These are phyloP conservation scores for Silurus aristotelis DNA, from an alignment of 2,797 vertebrate species.

Conservation along the genomic window DNA sequence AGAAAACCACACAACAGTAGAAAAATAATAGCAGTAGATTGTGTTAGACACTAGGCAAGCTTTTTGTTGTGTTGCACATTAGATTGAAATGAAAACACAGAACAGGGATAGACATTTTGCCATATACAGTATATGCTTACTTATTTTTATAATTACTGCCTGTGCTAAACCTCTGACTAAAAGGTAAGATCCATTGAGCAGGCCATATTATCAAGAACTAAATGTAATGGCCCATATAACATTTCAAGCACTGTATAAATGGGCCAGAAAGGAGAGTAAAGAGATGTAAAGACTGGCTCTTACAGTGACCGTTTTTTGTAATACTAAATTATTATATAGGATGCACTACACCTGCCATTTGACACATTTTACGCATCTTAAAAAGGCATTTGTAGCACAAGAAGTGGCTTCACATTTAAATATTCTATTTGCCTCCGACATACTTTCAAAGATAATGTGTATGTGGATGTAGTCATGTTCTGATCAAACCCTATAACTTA, in stretches of 20 bases:
- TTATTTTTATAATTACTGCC: not conserved
- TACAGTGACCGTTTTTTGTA: constrained; percentile 61
- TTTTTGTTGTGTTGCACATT: not conserved
- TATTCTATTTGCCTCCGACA: constrained; percentile 12
- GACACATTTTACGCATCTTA: constrained; percentile 50
- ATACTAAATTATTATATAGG: constrained; percentile 55
- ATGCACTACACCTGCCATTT: constrained; percentile 43
- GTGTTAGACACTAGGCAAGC: not conserved
- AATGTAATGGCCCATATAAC: not conserved
- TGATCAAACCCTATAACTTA: not conserved
- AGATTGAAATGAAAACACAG: not conserved
- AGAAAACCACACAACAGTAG: not conserved
- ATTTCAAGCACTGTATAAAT: not conserved
- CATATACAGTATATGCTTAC: not conserved
- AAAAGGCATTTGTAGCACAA: constrained; percentile 25
- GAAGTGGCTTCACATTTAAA: constrained; percentile 39
- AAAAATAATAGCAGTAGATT: not conserved
- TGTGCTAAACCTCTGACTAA: not conserved
- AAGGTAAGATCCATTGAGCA: not conserved
- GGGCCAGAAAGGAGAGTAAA: not conserved
- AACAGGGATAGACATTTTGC: not conserved
- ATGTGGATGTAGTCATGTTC: not conserved
- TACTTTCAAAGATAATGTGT: not conserved
- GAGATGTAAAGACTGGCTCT: not conserved
- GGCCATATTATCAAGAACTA: not conserved